Percentiles rank a stretch among this genome's conserved stretches.
phyloP scores from a whole-genome alignment of 1,140 invertebrate species.

The Drosophila saltans region DNA sequence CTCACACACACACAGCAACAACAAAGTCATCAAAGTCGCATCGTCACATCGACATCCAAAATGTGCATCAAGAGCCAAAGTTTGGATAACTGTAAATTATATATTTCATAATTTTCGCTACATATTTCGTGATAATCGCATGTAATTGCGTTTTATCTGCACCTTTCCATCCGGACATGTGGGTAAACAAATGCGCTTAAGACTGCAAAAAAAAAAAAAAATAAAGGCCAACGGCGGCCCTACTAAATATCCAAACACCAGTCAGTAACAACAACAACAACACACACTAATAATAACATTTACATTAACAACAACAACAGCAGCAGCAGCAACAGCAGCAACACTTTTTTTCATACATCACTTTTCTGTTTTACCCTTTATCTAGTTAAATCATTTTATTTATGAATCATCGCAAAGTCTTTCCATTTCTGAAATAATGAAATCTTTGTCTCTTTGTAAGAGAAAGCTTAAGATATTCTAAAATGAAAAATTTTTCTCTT shows the following conservation, averaged over 20 bases:
- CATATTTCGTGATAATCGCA: conserved; percentile 82
- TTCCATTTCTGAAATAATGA: too few relatives aligned
- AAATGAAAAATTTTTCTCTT: too few relatives aligned
- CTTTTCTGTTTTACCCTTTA: too few relatives aligned
- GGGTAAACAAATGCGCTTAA: conserved; percentile 68
- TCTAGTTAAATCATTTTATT: too few relatives aligned
- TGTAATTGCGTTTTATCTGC: conserved; percentile 83
- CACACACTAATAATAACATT: conserved; percentile 14
- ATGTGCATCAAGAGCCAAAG: conserved; percentile 7
- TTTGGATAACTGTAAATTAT: conserved; percentile 81
- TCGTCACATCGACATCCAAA: neutral
- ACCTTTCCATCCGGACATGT: conserved; percentile 82
- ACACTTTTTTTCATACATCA: too few relatives aligned
- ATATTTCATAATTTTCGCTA: conserved; percentile 83
- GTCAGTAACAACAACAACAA: conserved; percentile 20
- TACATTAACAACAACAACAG: conserved; percentile 22
- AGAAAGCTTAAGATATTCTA: too few relatives aligned
- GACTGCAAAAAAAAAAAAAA: neutral
- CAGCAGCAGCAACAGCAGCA: conserved; percentile 1
- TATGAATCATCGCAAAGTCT: too few relatives aligned
- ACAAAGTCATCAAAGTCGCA: conserved; percentile 18
- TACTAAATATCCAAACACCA: conserved; percentile 24
- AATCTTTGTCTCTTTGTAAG: too few relatives aligned
- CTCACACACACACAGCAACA: conserved; percentile 2
- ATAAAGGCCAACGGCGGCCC: neutral